Base-by-base conservation (phyloP, 2,797 vertebrate species). In the Macroramphosus scolopax region DNA sequence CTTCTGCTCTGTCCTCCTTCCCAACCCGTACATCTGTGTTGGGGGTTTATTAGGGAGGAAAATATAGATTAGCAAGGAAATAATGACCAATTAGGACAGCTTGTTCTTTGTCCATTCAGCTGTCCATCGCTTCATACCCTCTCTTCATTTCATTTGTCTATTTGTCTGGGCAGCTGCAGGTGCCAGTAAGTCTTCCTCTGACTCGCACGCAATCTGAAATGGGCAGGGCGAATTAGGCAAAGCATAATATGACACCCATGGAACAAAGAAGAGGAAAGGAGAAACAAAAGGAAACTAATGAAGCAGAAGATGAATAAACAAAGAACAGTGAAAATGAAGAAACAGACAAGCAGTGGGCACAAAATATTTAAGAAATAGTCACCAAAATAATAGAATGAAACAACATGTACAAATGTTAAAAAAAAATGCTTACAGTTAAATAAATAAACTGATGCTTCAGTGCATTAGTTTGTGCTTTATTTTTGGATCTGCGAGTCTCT, bases 61-160 rank as follows among this genome's bases (percentile, higher is more conserved):
- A 73, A 62, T 71, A 59, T 72, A 78, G 65, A 79, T 76, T 72
- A 72, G 60, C 52, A 48, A 56, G 65, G 36, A 69, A 80, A 73
- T 65, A 80, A 76, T 77, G 71, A 79, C 76, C 78, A 81, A 78
- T 87, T 85, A 81, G 56, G 46, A 54, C 31, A 7, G 60, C 64
- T 72, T 82, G 64, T 76, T 76, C 71, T 67, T 34, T 64, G 66
- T 47, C 70, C 50, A 55, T 71, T 75, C 72, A 55, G 63, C 68
- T 74, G 72, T 68, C 52, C 40, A n/a, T 51, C 64, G 47, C 29
- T 44, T 47, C 43, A 51, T 60, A 56, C 45, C 43, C 54, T 67
- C 39, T 41, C 59, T 73, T 55, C 52, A 36, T 68, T 75, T 65
- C 58, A 73, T 50, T 76, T 58, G 53, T 74, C 63, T 69, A 37